Evolutionary conservation across 2,888 invertebrate genomes (phyloP).

Genomic region (Parascotia fuliginaria): DNA sequence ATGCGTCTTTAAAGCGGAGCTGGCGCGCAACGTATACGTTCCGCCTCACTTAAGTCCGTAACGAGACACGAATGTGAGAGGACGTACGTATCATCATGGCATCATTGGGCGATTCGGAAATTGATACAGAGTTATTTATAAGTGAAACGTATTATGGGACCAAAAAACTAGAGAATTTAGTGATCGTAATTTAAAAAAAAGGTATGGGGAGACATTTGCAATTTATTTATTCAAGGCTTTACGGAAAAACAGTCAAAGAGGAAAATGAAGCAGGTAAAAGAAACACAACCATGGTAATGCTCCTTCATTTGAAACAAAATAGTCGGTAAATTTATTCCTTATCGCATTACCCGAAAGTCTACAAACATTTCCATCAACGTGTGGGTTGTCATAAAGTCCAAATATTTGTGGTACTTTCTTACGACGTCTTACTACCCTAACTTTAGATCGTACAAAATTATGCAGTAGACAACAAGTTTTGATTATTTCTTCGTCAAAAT

Average conservation of each 20-base stretch:
- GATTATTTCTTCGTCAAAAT: too few relatives aligned
- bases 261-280: conserved; percentile 2
- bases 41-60: conserved; percentile 13
- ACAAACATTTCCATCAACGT: conserved; percentile 6
- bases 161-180: conserved; percentile 20
- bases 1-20: too few relatives aligned
- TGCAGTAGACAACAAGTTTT: too few relatives aligned
- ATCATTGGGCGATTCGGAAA: conserved; percentile 8
- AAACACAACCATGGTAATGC: conserved; percentile 24
- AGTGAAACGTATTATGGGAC: conserved; percentile 23
- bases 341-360: conserved; percentile 16
- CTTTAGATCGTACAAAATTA: too few relatives aligned
- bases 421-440: too few relatives aligned
- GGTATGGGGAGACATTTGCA: conserved; percentile 12
- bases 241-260: background rate
- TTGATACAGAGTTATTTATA: conserved; percentile 25
- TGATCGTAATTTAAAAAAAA: conserved; percentile 20
- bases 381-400: conserved; percentile 25
- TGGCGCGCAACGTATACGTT: too few relatives aligned
- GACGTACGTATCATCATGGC: conserved; percentile 5
- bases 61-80: conserved; percentile 18
- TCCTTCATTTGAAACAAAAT: conserved; percentile 26
- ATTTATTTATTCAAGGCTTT: background rate
- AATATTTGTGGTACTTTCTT: too few relatives aligned
- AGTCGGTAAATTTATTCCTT: conserved; percentile 18